Evolutionary conservation across 2,888 invertebrate genomes (phyloP).

Genomic region (Branchipolynoe longqiensis): DNA sequence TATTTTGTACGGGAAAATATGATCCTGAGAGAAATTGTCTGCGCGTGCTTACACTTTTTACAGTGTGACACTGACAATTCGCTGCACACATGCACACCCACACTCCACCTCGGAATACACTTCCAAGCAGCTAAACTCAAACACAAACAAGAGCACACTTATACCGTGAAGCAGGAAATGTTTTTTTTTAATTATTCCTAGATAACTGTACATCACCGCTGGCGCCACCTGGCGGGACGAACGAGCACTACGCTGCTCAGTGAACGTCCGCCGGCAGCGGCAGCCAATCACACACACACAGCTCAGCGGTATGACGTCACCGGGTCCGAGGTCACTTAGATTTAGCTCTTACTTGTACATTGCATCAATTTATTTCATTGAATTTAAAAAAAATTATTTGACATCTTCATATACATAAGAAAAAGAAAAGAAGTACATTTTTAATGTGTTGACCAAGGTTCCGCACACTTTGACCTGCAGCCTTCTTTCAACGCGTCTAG

Average conservation of each 20-base stretch:
- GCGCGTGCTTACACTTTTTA: no score
- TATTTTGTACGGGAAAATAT: no score
- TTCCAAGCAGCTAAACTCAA: no score
- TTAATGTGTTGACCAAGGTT: not conserved
- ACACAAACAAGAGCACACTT: not conserved
- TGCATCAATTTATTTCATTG: not conserved
- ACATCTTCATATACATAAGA: slow-evolving; percentile 22
- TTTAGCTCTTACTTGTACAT: not conserved
- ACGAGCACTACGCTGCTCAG: not conserved
- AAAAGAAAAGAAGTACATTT: not conserved
- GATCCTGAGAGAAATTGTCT: no score
- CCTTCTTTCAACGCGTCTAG: no score
- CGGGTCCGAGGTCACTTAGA: not conserved
- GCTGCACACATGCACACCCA: no score
- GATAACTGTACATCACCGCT: slow-evolving; percentile 11
- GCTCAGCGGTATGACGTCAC: slow-evolving; percentile 6
- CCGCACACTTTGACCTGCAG: not conserved
- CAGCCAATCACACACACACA: not conserved
- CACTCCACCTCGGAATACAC: no score
- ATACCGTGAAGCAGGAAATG: slow-evolving; percentile 28
- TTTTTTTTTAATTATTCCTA: slow-evolving; percentile 20
- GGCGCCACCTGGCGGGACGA: not conserved
- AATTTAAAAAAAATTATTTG: not conserved
- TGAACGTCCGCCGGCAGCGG: not conserved
- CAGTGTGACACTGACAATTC: no score